These are phyloP conservation scores for Pithys albifrons DNA, from an alignment of 2,113 vertebrate species.

Conservation along the genomic window DNA sequence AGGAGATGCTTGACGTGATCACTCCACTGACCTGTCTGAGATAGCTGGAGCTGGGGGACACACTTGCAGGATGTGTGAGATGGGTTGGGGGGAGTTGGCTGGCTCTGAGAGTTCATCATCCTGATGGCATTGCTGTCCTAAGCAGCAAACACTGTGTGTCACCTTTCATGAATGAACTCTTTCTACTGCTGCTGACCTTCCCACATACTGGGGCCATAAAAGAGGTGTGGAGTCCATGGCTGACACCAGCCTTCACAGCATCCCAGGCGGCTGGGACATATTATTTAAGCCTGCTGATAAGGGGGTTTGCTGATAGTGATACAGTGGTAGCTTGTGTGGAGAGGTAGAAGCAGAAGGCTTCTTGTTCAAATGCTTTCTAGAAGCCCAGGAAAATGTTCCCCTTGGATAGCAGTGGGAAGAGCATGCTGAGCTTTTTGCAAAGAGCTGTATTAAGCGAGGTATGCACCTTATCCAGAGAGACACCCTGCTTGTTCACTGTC, in stretches of 20 bases:
- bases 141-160: not conserved
- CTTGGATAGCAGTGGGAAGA: not conserved
- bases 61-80: not conserved
- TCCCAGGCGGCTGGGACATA: not conserved
- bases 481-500: not conserved
- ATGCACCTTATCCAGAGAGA: not conserved
- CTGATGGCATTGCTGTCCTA: not conserved
- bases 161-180: not conserved
- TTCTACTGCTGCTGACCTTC: not conserved
- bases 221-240: not conserved
- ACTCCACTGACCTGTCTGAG: not conserved
- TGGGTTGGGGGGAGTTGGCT: not conserved
- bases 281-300: not conserved
- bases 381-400: not conserved
- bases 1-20: not conserved
- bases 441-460: not conserved
- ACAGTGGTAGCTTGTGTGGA: not conserved
- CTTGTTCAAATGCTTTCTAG: not conserved
- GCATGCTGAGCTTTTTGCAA: not conserved
- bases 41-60: not conserved
- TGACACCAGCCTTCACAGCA: not conserved
- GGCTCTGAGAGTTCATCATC: not conserved
- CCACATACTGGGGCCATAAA: not conserved
- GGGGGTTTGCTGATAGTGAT: not conserved
- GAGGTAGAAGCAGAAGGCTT: not conserved